phyloP scores from a whole-genome alignment of 1,140 invertebrate species.

The Neodiprion lecontei region DNA sequence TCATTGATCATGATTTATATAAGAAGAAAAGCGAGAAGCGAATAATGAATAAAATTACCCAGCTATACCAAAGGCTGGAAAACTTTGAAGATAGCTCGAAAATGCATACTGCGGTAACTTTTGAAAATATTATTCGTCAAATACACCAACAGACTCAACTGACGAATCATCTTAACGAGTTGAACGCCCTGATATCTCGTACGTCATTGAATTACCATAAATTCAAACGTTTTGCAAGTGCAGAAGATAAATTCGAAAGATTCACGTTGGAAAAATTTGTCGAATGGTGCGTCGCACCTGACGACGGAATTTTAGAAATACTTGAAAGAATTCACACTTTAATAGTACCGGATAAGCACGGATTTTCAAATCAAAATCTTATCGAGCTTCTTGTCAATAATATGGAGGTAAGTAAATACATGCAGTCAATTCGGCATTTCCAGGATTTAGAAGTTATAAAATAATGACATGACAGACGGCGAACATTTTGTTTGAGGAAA shows the following conservation, averaged over 20 bases:
- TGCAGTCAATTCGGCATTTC: too few relatives aligned
- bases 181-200: conserved; percentile 65
- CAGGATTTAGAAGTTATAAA: too few relatives aligned
- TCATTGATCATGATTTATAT: too few relatives aligned
- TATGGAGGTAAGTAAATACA: conserved; percentile 57
- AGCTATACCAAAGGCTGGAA: conserved; percentile 55
- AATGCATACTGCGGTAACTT: conserved; percentile 28
- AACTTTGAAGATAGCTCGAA: conserved; percentile 35
- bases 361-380: conserved; percentile 55
- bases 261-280: conserved; percentile 75
- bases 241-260: conserved; percentile 63
- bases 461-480: too few relatives aligned
- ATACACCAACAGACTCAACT: conserved; percentile 59
- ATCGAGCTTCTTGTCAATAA: conserved; percentile 58
- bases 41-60: conserved; percentile 54
- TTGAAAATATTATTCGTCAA: conserved; percentile 46
- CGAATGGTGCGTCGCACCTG: conserved; percentile 69
- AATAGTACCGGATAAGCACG: conserved; percentile 57
- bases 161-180: conserved; percentile 64
- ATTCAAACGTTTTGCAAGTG: conserved; percentile 64
- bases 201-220: conserved; percentile 59
- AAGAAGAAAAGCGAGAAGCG: too few relatives aligned
- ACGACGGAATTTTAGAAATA: conserved; percentile 66
- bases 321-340: conserved; percentile 71
- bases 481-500: too few relatives aligned